Conservation (phyloP, 1,140 invertebrate genomes). For the Geopemphigus sp. region DNA sequence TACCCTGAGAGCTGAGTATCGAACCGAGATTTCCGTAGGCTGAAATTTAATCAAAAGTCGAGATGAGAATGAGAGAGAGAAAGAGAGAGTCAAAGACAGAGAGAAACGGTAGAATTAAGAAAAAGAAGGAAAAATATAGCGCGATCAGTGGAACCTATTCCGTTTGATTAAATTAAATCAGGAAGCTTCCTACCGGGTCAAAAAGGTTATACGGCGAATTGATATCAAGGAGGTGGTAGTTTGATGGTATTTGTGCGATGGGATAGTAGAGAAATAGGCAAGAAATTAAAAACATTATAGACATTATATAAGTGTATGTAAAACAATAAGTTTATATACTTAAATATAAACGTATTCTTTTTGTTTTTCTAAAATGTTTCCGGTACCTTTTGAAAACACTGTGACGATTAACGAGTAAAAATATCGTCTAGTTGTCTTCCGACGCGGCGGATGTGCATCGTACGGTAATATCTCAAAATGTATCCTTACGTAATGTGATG, state of each 20-base stretch:
- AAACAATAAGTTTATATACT: too few species aligned
- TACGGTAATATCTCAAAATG: slow-evolving; percentile 12
- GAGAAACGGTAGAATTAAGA: background rate
- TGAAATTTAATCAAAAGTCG: slow-evolving; percentile 59
- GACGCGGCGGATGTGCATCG: background rate
- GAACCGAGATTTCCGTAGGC: slow-evolving; percentile 90
- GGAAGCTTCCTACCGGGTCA: background rate
- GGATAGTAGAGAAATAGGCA: background rate
- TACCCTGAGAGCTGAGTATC: slow-evolving; percentile 79
- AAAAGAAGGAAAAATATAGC: background rate
- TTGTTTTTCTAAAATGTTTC: slow-evolving; percentile 1
- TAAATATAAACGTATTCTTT: background rate
- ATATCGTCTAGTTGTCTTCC: background rate
- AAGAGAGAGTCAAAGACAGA: background rate
- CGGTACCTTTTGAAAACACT: background rate
- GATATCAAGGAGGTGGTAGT: too few species aligned
- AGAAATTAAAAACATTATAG: slow-evolving; percentile 14
- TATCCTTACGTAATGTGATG: background rate
- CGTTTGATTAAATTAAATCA: slow-evolving; percentile 32
- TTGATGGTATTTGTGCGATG: background rate
- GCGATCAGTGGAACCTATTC: background rate
- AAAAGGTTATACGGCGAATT: background rate
- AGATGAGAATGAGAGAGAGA: background rate
- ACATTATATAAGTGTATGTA: background rate
- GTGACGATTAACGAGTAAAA: background rate